phyloP scores from a whole-genome alignment of 2,113 vertebrate species.

The Sceloporus undulatus region DNA sequence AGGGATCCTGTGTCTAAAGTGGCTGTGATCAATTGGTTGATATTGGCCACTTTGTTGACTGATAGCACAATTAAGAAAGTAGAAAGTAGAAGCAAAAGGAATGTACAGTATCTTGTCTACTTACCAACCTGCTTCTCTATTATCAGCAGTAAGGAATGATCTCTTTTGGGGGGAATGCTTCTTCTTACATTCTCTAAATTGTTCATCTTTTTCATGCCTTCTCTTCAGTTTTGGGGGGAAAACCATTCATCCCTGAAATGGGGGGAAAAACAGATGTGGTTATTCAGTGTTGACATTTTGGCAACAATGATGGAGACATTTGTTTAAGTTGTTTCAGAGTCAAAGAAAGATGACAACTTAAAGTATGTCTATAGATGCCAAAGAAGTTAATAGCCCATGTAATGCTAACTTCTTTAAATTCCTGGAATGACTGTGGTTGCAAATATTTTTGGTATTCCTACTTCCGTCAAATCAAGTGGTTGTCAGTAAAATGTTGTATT shows the following conservation, averaged over 20 bases:
- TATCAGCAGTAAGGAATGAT: neutral
- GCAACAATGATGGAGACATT: conserved; percentile 49
- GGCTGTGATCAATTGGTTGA: neutral
- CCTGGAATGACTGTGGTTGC: conserved; percentile 62
- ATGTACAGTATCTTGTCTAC: too few species aligned
- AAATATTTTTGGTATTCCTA: conserved; percentile 61
- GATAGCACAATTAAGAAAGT: neutral
- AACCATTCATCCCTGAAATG: neutral
- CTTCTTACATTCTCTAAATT: neutral
- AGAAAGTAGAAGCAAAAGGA: neutral
- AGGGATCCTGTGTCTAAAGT: too few species aligned
- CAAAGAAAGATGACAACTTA: conserved; percentile 63
- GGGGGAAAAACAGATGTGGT: conserved; percentile 28
- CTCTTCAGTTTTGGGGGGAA: neutral
- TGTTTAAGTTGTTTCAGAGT: conserved; percentile 65
- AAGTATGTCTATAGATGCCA: conserved; percentile 55
- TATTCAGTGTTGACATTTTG: conserved; percentile 51
- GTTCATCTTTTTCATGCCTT: neutral
- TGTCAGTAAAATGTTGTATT: conserved; percentile 25
- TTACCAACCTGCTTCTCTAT: neutral
- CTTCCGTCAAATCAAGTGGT: conserved; percentile 51
- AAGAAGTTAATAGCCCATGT: conserved; percentile 57
- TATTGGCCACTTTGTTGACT: neutral
- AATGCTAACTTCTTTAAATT: conserved; percentile 63
- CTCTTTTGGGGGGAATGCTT: neutral